Conservation (phyloP, 2,113 vertebrate species). For the Fulica atra region DNA sequence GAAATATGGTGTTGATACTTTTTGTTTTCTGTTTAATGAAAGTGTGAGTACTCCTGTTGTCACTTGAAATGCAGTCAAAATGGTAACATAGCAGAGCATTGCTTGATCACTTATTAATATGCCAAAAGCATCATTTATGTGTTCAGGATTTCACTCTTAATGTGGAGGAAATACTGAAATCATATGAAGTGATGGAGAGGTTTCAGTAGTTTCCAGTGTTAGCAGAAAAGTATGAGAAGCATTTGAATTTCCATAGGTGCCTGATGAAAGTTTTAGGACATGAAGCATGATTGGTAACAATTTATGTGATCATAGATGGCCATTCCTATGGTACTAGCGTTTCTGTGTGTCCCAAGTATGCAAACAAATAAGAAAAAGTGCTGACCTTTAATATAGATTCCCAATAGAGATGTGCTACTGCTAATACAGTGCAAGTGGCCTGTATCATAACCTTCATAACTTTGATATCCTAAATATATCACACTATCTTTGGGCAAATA, state of each 20-base stretch:
- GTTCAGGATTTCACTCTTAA: neutral
- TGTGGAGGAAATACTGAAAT: neutral
- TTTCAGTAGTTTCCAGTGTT: neutral
- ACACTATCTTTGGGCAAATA: neutral
- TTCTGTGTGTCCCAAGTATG: neutral
- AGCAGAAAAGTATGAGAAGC: neutral
- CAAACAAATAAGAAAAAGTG: neutral
- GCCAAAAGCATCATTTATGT: neutral
- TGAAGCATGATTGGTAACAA: neutral
- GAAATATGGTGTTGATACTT: conserved; percentile 5
- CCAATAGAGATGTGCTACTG: neutral
- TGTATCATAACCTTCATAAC: neutral
- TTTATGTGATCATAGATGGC: neutral
- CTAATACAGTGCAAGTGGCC: neutral
- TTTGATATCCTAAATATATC: too few relatives aligned
- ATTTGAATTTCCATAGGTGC: neutral
- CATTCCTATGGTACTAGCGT: neutral
- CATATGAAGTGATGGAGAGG: neutral
- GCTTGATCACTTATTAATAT: neutral
- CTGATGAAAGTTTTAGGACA: neutral
- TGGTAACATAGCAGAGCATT: neutral
- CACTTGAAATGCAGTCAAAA: neutral
- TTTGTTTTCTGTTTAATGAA: neutral
- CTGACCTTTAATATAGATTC: neutral
- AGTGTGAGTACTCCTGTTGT: neutral